Evolutionary conservation across 2,888 invertebrate genomes (phyloP).

Genomic region (Cistogaster globosa): DNA sequence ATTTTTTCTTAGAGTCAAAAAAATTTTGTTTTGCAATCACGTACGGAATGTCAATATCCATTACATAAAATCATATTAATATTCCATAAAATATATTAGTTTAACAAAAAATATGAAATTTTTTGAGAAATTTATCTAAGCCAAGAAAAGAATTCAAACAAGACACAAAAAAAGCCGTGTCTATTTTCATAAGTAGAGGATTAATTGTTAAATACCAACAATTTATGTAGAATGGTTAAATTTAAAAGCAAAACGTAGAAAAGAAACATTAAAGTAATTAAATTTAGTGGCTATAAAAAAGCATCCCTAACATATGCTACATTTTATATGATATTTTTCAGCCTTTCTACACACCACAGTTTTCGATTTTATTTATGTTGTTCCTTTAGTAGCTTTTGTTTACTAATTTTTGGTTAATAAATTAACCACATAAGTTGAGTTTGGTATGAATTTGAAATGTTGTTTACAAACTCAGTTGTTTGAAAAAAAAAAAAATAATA

Average conservation of each 20-base stretch:
- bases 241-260: neutral
- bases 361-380: neutral
- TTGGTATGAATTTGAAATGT: conserved; percentile 42
- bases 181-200: conserved; percentile 53
- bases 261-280: conserved; percentile 66
- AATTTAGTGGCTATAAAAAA: conserved; percentile 53
- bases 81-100: conserved; percentile 41
- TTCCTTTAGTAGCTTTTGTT: conserved; percentile 41
- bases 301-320: conserved; percentile 66
- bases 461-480: conserved; percentile 46
- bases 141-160: neutral
- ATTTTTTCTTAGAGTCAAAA: conserved; percentile 42
- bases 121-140: neutral
- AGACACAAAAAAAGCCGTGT: conserved; percentile 55
- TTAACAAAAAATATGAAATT: conserved; percentile 23
- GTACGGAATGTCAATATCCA: conserved; percentile 73
- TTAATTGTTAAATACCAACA: conserved; percentile 52
- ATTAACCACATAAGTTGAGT: conserved; percentile 64
- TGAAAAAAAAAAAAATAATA: conserved; percentile 8
- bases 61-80: conserved; percentile 56
- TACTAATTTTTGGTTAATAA: conserved; percentile 69
- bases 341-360: conserved; percentile 21
- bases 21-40: conserved; percentile 72
- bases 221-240: conserved; percentile 12
- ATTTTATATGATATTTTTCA: conserved; percentile 24